Evolutionary conservation across 2,888 invertebrate species (phyloP).

Genomic region (Phanerotoma sp.): DNA sequence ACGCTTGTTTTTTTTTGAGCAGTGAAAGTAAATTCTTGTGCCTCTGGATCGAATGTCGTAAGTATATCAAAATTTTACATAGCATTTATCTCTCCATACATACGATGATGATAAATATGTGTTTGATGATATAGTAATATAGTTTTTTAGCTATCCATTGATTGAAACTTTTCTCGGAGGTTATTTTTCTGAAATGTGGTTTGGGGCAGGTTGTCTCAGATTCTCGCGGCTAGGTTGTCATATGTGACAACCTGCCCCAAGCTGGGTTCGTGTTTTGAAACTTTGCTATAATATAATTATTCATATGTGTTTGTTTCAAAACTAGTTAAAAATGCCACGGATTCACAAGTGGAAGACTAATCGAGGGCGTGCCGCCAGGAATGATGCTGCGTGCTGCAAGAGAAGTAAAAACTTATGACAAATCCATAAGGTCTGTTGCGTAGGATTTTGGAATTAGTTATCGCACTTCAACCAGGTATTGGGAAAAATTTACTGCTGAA

Average conservation of each 20-base stretch:
- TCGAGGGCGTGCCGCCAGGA: not conserved
- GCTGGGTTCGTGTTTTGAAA: not conserved
- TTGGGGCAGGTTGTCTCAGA: not conserved
- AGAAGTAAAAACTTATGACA: not conserved
- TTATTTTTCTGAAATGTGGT: not conserved
- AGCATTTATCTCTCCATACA: not conserved
- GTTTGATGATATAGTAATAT: too few relatives aligned
- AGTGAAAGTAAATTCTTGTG: not conserved
- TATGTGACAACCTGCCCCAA: not conserved
- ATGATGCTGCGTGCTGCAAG: not conserved
- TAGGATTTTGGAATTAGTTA: not conserved
- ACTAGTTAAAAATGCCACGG: not conserved
- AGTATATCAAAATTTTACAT: not conserved
- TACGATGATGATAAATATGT: not conserved
- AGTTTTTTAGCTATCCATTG: not conserved
- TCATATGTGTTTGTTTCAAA: not conserved
- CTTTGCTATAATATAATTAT: not conserved
- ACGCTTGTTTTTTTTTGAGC: not conserved
- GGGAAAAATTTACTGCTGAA: not conserved
- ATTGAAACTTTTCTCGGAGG: not conserved
- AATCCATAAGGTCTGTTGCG: not conserved
- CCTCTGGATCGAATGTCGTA: not conserved
- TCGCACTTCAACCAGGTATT: not conserved
- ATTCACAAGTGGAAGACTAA: not conserved
- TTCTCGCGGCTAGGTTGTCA: not conserved